Evolutionary conservation across 2,113 vertebrate genomes (phyloP).

Genomic region (Pionites leucogaster): DNA sequence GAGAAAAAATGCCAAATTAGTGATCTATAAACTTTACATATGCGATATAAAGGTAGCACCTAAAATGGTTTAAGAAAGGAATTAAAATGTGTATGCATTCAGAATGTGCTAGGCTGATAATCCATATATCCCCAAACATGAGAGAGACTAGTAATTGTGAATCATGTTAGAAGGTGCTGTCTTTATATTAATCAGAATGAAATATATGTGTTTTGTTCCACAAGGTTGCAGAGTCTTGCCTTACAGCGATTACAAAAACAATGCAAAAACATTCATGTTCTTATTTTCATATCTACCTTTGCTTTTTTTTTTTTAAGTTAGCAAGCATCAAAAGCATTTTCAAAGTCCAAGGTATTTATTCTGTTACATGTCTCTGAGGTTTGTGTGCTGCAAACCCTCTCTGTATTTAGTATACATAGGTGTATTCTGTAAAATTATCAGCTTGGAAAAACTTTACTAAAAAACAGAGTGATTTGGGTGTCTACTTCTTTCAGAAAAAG

Average conservation of each 20-base stretch:
- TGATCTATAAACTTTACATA: slow-evolving; percentile 13
- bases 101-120: slow-evolving; percentile 52
- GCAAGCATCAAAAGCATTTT: slow-evolving; percentile 17
- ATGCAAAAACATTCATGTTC: neutral
- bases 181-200: slow-evolving; percentile 47
- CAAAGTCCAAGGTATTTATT: slow-evolving; percentile 26
- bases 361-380: neutral
- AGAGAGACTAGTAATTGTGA: slow-evolving; percentile 64
- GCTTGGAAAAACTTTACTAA: slow-evolving; percentile 56
- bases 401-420: slow-evolving; percentile 40
- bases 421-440: slow-evolving; percentile 38
- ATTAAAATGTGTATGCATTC: slow-evolving; percentile 42
- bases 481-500: neutral
- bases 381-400: neutral
- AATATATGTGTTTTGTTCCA: slow-evolving; percentile 32
- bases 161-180: slow-evolving; percentile 47
- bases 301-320: neutral
- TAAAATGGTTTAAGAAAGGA: slow-evolving; percentile 38
- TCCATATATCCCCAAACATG: slow-evolving; percentile 56
- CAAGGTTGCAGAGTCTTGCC: slow-evolving; percentile 30
- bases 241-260: slow-evolving; percentile 13
- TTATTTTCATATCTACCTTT: slow-evolving; percentile 41
- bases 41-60: neutral
- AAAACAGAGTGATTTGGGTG: slow-evolving; percentile 18
- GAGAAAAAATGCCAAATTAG: neutral